These are phyloP conservation scores for silkworm (Bombyx mori) DNA, from an alignment of 1,140 invertebrate species.

Conservation along the genomic window ASM3026992v2 NC_085126.1:12180501-12181000, in stretches of 20 bases:
- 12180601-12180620: slow-evolving; percentile 23
- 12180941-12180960: slow-evolving; percentile 18
- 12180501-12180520: slow-evolving; percentile 12
- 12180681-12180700: slow-evolving; percentile 33
- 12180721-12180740: slow-evolving; percentile 14
- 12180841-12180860: slow-evolving; percentile 27
- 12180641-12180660: slow-evolving; percentile 34
- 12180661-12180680: slow-evolving; percentile 28
- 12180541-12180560: slow-evolving; percentile 22
- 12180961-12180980: neutral
- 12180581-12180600: slow-evolving; percentile 18
- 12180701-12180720: slow-evolving; percentile 21
- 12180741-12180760: slow-evolving; percentile 27
- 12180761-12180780: slow-evolving; percentile 27
- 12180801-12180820: slow-evolving; percentile 18
- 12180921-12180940: slow-evolving; percentile 23
- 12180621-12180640: slow-evolving; percentile 24
- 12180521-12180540: slow-evolving; percentile 20
- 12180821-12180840: slow-evolving; percentile 14
- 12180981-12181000: slow-evolving; percentile 3
- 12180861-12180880: slow-evolving; percentile 24
- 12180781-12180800: slow-evolving; percentile 25
- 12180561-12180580: slow-evolving; percentile 22
- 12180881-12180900: slow-evolving; percentile 18
- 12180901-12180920: slow-evolving; percentile 18